Base-by-base conservation (phyloP, 2,797 vertebrate genomes). In the Hippopotamyrus pictus region DNA sequence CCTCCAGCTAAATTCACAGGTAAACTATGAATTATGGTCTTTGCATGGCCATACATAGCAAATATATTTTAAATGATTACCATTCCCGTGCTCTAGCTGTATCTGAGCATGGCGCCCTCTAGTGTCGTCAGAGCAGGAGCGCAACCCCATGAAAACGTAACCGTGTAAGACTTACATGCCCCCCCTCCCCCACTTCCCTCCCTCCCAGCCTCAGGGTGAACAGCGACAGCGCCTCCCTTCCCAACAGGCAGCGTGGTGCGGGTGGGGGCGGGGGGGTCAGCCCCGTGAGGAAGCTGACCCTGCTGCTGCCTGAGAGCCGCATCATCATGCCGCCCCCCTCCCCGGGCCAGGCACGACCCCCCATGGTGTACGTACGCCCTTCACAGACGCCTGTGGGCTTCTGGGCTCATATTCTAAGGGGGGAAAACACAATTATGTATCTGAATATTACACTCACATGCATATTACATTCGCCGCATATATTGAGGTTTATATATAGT, bases 221-320 rank as follows among this genome's bases (percentile, higher is more conserved):
- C 94, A 97, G 96, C 2, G 97, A 97, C 91, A 96, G 95, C 0
- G 96, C 95, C 14, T 96, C 96, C 41, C 95, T 96, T 89, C 96
- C 96, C 0, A 94, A 96, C 90, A 95, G 97, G 91, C 96, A 96
- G 90, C 94, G 94, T 90, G 96, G 94, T 92, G 93, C 91, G 87
- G 90, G 90, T 2, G 92, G 92, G 41, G 90, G 94, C 41, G 90
- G 90, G 2, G 92, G 92, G 46, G 89, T 94, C 57, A 97, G 96
- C 82, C 96, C 96, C 17, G 93, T 92, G 91, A 93, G 94, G 88
- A 97, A 97, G 90, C 19, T 94, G 48, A 92, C 92, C 0, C 89
- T 93, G 2, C 92, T 91, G 57, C 90, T 91, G 53, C 91, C 93
- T 8, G 93, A 93, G 79, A 90, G 90, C 3, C 90, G 92, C 0